Percentiles rank a stretch among this genome's conserved stretches.
These are phyloP conservation scores for Antheraea mylitta DNA, from an alignment of 1,140 invertebrate genomes.

Conservation along the genomic window DNA sequence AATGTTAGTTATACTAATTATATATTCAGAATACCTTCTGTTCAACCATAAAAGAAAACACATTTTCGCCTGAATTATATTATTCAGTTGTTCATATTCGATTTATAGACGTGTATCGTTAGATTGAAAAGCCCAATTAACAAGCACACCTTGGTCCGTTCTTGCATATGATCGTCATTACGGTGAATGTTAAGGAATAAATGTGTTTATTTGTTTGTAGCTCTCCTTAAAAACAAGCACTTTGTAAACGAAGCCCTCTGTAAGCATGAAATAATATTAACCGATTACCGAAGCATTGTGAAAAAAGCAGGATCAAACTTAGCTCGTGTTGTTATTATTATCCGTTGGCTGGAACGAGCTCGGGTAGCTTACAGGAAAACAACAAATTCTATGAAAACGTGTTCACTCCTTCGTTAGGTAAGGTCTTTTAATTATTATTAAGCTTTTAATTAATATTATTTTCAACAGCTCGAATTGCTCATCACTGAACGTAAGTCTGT, in stretches of 20 bases:
- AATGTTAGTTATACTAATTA: constrained; percentile 16
- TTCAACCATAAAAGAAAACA: constrained; percentile 34
- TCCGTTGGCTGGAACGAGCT: not conserved
- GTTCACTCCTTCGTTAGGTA: not conserved
- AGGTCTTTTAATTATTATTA: too few species aligned
- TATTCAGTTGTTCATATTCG: not conserved
- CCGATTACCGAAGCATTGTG: constrained; percentile 47
- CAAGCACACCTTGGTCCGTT: constrained; percentile 51
- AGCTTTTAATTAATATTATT: not conserved
- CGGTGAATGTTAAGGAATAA: constrained; percentile 19
- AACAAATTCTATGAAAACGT: not conserved
- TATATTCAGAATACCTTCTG: constrained; percentile 31
- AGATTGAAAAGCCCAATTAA: constrained; percentile 39
- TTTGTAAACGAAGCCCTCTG: constrained; percentile 48
- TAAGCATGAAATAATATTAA: constrained; percentile 31
- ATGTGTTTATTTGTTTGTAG: constrained; percentile 21
- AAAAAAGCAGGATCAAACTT: constrained; percentile 10
- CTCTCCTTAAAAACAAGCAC: constrained; percentile 47
- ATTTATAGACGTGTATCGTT: constrained; percentile 33
- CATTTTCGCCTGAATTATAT: not conserved
- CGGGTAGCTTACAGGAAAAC: not conserved
- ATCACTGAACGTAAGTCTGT: not conserved
- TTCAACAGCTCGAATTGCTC: not conserved
- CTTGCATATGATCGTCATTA: constrained; percentile 35
- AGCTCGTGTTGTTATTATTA: constrained; percentile 14